Percentiles rank a stretch among this genome's conserved stretches.
Conservation (phyloP, 2,113 vertebrate genomes). For the Nesoenas mayeri region DNA sequence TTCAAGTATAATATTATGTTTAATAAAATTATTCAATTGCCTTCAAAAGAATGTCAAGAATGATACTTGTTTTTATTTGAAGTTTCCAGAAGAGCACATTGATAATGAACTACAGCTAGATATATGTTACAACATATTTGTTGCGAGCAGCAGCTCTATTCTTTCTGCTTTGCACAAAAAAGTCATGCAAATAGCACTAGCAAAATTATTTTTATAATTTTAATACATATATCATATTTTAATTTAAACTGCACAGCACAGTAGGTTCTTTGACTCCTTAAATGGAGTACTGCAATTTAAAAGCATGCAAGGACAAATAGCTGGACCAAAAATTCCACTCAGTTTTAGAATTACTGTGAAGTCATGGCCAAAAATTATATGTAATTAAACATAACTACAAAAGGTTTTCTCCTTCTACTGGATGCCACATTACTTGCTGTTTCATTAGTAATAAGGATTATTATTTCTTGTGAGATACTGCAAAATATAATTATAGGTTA, state of each 20-base stretch:
- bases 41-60: background rate
- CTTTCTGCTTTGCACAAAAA: background rate
- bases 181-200: background rate
- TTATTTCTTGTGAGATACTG: slow-evolving; percentile 13
- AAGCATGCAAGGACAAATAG: background rate
- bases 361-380: slow-evolving; percentile 26
- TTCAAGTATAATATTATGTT: background rate
- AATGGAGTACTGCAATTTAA: background rate
- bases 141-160: background rate
- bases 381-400: slow-evolving; percentile 39
- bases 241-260: background rate
- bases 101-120: background rate
- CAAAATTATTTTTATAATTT: slow-evolving; percentile 8
- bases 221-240: slow-evolving; percentile 6
- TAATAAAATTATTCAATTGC: background rate
- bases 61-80: background rate
- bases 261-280: background rate
- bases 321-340: slow-evolving; percentile 12
- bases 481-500: slow-evolving; percentile 34
- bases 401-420: slow-evolving; percentile 15
- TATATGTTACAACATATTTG: background rate
- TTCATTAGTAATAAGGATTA: slow-evolving; percentile 4
- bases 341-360: slow-evolving; percentile 37
- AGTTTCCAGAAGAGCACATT: background rate
- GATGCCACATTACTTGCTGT: background rate